phyloP scores from a whole-genome alignment of 2,113 vertebrate genomes.

The Sminthopsis crassicaudata region DNA sequence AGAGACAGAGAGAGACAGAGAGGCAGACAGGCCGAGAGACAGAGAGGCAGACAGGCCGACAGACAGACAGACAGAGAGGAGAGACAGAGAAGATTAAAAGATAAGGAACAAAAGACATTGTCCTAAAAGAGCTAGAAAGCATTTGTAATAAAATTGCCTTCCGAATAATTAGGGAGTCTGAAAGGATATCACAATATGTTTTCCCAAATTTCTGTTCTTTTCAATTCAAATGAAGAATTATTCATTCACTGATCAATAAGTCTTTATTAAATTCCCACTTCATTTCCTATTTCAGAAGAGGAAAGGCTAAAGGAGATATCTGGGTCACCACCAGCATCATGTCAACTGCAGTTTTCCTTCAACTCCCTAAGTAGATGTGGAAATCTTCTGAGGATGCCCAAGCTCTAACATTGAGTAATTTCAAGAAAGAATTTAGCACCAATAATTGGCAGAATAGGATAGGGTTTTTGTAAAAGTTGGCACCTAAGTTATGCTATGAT shows the following conservation, averaged over 20 bases:
- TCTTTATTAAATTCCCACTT: background rate
- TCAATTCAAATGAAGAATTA: background rate
- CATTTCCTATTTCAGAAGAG: background rate
- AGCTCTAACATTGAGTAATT: background rate
- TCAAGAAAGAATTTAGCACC: background rate
- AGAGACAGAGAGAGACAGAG: too few relatives aligned
- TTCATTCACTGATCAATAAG: constrained; percentile 1
- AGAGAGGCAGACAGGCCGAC: too few relatives aligned
- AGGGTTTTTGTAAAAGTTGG: background rate
- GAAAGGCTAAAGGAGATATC: background rate
- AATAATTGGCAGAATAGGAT: background rate
- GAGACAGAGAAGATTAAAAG: background rate
- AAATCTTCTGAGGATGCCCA: background rate
- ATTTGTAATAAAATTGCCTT: background rate
- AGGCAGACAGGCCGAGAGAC: too few relatives aligned
- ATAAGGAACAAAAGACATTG: background rate
- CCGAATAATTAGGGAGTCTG: constrained; percentile 1
- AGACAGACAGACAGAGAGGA: too few relatives aligned
- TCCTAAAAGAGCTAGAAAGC: background rate
- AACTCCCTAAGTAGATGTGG: background rate
- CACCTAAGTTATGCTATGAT: background rate
- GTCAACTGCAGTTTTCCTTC: background rate
- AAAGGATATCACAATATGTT: background rate
- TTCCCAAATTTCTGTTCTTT: background rate
- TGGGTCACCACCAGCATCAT: background rate